These are phyloP conservation scores for Agriopis aurantiaria DNA, from an alignment of 2,888 invertebrate species.

Conservation along the genomic window DNA sequence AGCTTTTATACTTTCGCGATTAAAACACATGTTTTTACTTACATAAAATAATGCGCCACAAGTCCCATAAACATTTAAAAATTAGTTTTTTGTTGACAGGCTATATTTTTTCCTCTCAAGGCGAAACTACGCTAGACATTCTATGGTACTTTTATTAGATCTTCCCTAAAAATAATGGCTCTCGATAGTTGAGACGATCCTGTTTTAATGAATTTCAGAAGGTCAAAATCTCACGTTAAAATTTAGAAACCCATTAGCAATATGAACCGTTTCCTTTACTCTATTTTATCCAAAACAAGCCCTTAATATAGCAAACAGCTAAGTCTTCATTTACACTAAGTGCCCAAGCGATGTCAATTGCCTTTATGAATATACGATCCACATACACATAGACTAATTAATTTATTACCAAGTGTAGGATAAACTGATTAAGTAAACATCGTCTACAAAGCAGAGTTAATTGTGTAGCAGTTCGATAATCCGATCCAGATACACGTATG, in stretches of 20 bases:
- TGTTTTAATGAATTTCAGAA: slow-evolving; percentile 1
- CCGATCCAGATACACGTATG: slow-evolving; percentile 61
- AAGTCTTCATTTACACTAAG: slow-evolving; percentile 31
- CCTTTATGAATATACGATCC: slow-evolving; percentile 31
- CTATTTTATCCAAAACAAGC: slow-evolving; percentile 20
- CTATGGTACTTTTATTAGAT: too few relatives aligned
- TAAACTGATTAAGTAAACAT: slow-evolving; percentile 43
- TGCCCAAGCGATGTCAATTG: slow-evolving; percentile 26
- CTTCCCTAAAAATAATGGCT: neutral
- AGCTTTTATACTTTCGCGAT: too few relatives aligned
- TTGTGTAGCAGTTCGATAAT: slow-evolving; percentile 65
- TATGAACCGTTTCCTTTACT: neutral
- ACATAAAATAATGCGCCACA: too few relatives aligned
- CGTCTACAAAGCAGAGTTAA: slow-evolving; percentile 66
- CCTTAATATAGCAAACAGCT: slow-evolving; percentile 17
- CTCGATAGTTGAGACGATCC: neutral
- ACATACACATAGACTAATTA: slow-evolving; percentile 38
- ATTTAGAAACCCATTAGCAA: slow-evolving; percentile 20
- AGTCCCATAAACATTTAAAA: too few relatives aligned
- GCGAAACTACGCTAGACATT: too few relatives aligned
- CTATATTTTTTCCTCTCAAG: too few relatives aligned
- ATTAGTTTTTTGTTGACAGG: too few relatives aligned
- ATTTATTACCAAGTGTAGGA: slow-evolving; percentile 41
- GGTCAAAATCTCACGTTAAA: slow-evolving; percentile 7
- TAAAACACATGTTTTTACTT: too few relatives aligned